Evolutionary conservation across 92 coral and sea anemone species (phyloP), one percentile per base, ranked within the genome.

Genomic region (Nematostella vectensis): DNA sequence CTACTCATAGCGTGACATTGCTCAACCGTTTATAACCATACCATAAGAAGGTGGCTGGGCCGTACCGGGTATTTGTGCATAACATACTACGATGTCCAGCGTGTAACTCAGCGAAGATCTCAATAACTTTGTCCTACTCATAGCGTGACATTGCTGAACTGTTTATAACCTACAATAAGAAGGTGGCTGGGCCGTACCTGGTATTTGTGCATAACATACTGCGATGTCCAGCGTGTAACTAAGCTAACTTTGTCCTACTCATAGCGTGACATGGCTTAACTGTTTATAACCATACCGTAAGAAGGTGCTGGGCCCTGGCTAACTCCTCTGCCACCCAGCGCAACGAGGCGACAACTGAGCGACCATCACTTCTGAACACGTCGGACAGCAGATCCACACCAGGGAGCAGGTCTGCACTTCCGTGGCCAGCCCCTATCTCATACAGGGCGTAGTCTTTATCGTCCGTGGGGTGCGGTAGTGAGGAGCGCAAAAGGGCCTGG

Each of bases 381-480:
- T 91, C 96, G 27, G 98, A 85, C 54, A 91, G 71, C 1, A 91
- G 79, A 52, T 91, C 94, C 11, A 91, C 67, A 12, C 98, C 93
- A 11, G 98, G 98, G 28, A 91, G 57, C 50, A 91, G 71, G 57
- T 75, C 77, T 17, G 70, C 67, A 6, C 12, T 19, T 15, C 40
- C 40, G 31, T 83, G 83, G 26, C 89, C 95, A 48, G 44, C 24
- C 18, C 95, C 98, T 22, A 91, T 74, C 43, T 91, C 98, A 60
- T 91, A 91, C 48, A 91, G 68, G 25, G 95, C 98, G 52, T 78
- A 91, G 45, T 91, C 98, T 57, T 79, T 77, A 63, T 76, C 82
- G 12, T 94, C 89, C 3, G 79, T 69, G 23, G 98, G 98, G 75
- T 91, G 98, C 23, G 98, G 98, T 25, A 91, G 75, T 20, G 96